phyloP scores from a whole-genome alignment of 2,888 invertebrate species.

The Lasioglossum malachurum region DNA sequence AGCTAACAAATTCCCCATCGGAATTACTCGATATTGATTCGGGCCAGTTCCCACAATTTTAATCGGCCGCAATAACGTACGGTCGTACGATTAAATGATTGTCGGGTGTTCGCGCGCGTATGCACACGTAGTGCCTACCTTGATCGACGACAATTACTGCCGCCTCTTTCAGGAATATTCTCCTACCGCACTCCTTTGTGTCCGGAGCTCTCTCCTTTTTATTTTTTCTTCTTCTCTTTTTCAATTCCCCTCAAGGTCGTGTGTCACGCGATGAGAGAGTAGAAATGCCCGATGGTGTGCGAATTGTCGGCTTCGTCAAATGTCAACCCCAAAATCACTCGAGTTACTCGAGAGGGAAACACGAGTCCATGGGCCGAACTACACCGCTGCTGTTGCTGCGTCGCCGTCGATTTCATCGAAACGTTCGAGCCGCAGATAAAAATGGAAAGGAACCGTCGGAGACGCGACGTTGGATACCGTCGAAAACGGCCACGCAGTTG shows the following conservation, averaged over 20 bases:
- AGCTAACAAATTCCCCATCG: constrained; percentile 21
- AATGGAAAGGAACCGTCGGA: neutral
- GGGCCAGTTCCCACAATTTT: constrained; percentile 55
- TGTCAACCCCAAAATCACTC: constrained; percentile 73
- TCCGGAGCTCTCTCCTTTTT: constrained; percentile 40
- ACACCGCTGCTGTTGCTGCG: neutral
- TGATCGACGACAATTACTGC: constrained; percentile 59
- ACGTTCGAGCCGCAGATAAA: neutral
- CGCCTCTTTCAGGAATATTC: constrained; percentile 53
- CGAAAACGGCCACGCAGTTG: too few species aligned
- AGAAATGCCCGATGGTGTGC: constrained; percentile 63
- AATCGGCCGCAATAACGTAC: constrained; percentile 52
- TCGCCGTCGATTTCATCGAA: neutral
- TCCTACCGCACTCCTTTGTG: constrained; percentile 2
- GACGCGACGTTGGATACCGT: too few species aligned
- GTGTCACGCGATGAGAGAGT: constrained; percentile 62
- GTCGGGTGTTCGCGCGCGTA: constrained; percentile 36
- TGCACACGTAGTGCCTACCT: constrained; percentile 18
- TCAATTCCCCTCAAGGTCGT: constrained; percentile 27
- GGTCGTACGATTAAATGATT: constrained; percentile 51
- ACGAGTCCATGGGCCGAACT: constrained; percentile 45
- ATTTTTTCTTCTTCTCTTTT: constrained; percentile 25
- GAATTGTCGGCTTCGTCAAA: constrained; percentile 72
- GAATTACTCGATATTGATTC: constrained; percentile 27
- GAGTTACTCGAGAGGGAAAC: constrained; percentile 74